A percentile compares a stretch with the other conserved stretches of the same genome.
These are phyloP conservation scores for Boulengeromyrus knoepffleri DNA, from an alignment of 2,113 vertebrate genomes.

Conservation along the genomic window DNA sequence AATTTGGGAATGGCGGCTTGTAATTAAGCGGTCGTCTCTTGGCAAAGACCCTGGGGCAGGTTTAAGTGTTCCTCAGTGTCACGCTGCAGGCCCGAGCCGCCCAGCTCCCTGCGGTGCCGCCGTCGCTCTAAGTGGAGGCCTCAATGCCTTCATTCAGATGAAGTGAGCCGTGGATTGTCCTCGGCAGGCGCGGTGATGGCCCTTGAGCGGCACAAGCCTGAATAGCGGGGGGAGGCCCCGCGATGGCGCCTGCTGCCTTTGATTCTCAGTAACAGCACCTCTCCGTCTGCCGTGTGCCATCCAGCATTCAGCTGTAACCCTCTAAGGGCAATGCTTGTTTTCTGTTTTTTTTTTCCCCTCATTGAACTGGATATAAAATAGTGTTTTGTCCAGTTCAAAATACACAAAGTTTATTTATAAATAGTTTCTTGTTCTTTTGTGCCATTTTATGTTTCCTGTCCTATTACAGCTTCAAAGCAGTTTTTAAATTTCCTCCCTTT, in stretches of 20 bases:
- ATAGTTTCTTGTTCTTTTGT: neutral
- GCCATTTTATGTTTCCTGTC: neutral
- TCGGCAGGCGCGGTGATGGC: neutral
- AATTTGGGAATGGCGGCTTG: neutral
- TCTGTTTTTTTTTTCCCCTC: neutral
- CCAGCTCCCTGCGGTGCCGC: constrained; percentile 1
- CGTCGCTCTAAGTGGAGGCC: constrained; percentile 27
- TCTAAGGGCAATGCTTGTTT: neutral
- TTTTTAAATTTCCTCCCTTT: neutral
- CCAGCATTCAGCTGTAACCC: neutral
- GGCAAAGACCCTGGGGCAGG: neutral
- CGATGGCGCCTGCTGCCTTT: neutral
- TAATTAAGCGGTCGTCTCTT: neutral
- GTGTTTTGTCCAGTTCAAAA: neutral
- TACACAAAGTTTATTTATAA: neutral
- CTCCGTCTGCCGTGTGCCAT: neutral
- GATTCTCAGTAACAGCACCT: neutral
- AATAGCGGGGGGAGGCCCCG: constrained; percentile 1
- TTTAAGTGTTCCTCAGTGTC: constrained; percentile 23
- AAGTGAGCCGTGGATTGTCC: constrained; percentile 32
- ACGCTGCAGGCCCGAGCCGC: neutral
- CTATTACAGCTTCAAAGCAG: neutral
- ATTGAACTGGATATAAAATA: neutral
- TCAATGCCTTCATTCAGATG: constrained; percentile 36
- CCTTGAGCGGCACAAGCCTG: neutral